Percentiles rank a stretch among this genome's conserved stretches.
These are phyloP conservation scores for Eilema depressum DNA, from an alignment of 2,888 invertebrate genomes.

Conservation along the genomic window DNA sequence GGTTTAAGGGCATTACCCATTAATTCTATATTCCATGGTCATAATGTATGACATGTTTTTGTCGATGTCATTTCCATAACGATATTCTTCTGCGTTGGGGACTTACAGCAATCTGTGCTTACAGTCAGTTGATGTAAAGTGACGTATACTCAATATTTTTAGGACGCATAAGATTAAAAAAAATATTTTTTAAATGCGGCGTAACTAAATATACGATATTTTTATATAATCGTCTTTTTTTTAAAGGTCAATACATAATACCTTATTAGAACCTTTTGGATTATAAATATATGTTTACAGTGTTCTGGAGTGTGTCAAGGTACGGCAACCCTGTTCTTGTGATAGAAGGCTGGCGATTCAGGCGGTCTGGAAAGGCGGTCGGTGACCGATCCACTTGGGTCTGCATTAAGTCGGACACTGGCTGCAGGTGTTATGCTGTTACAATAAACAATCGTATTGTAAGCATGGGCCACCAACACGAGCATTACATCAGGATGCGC, in stretches of 20 bases:
- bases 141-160: background rate
- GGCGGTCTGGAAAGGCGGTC: slow-evolving; percentile 55
- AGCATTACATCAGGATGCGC: slow-evolving; percentile 58
- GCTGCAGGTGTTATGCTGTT: slow-evolving; percentile 71
- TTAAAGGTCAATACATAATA: slow-evolving; percentile 21
- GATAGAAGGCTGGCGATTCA: slow-evolving; percentile 69
- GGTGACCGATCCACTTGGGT: slow-evolving; percentile 62
- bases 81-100: background rate
- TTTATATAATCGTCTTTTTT: slow-evolving; percentile 47
- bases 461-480: slow-evolving; percentile 62
- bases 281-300: slow-evolving; percentile 65
- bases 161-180: slow-evolving; percentile 13
- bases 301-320: slow-evolving; percentile 71
- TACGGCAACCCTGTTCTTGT: slow-evolving; percentile 76
- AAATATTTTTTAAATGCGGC: slow-evolving; percentile 30
- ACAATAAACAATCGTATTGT: slow-evolving; percentile 62
- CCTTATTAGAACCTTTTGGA: slow-evolving; percentile 21
- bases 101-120: background rate
- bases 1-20: background rate
- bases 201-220: slow-evolving; percentile 49
- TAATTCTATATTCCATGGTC: background rate
- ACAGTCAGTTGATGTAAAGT: background rate
- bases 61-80: background rate
- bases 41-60: background rate
- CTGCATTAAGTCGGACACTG: slow-evolving; percentile 78